Evolutionary conservation across 53 echinoderm and acorn worm genomes (phyloP), one percentile per base, ranked within the genome.

Genomic region (Echinarachnius parma): DNA sequence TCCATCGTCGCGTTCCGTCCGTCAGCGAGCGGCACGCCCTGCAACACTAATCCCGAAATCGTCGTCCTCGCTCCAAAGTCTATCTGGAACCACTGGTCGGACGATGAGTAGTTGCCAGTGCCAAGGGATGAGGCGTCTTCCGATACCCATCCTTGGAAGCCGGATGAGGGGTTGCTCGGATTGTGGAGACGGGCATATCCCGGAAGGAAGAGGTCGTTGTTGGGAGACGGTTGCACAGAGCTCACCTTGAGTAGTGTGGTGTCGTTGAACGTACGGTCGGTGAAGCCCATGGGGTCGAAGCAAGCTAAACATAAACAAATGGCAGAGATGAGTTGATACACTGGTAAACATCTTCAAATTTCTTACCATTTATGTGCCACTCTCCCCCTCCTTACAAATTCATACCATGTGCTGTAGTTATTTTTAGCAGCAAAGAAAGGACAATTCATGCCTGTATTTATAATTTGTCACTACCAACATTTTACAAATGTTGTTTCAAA

Each of bases 131-230:
- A n/a, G n/a, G n/a, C n/a, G 7, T 76, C 60, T 31, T 72, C 83
- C 0, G 91, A 91, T 32, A 91, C 91, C 91, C 91, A 91, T 30
- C 91, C 91, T 16, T 91, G 83, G 16, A 54, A 26, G 15, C 86
- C 83, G 14, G 72, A 75, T 11, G 39, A 28, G 3, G 80, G 72
- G 48, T 57, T 45, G 31, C 67, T 80, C 2, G 91, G 91, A 62
- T 91, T 91, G 59, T 79, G 81, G 22, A 91, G 75, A 18, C 76
- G 79, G 78, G 82, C 91, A 33, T 76, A 91, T 15, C 56, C 25
- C 7, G 83, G 83, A 7, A 62, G 61, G 61, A 78, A 87, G 49
- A 27, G 5, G 34, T 82, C 75, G 50, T 31, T 62, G 68, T 80
- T 77, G 54, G 58, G 11, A 9, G 83, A 63, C 20, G 64, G 60